Evolutionary conservation across 2,888 invertebrate species (phyloP), one percentile per base, ranked within the genome.

Genomic region (Aporophyla nigra): DNA sequence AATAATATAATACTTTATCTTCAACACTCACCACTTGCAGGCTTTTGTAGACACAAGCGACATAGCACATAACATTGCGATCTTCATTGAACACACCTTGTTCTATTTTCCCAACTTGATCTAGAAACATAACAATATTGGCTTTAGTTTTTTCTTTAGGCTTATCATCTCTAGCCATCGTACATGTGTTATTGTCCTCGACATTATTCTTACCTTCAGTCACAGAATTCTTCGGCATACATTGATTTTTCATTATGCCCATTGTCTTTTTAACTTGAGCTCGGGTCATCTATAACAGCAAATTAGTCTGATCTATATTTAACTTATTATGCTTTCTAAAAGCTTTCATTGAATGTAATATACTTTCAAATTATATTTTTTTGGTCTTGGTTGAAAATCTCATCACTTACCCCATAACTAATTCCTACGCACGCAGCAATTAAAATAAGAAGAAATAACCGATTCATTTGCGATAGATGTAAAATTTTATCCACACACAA

Each of bases 261-360:
- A 97, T 95, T 0, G 97, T 97, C 61, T 97, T 97, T 86, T 97
- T 97, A 88, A 98, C 92, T 90, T 98, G 98, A 3, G 96, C 97
- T 78, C 94, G 89, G 7, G 94, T 91, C 95, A 95, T 95, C 96
- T 96, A 78, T 5, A 86, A 80, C 70, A 71, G 16, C 6, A 54
- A 69, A 68, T 40, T 49, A 7, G 7, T n/a, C 10, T 65, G 6
- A 1, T 53, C 19, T 33, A 7, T 19, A 46, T 61, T 61, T 46
- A 46, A 3, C 27, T 7, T 46, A 21, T 49, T 3, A 27, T 7
- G 21, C 2, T 24, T 49, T 24, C 9, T 6, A 5, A 43, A 53
- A 14, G 10, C 1, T 19, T 6, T 27, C 3, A n/a, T 10, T 59
- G 1, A 16, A 16, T 40, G 0, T 49, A 78, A 66, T 43, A 51